A percentile compares a stretch with the other conserved stretches of the same genome.
These are phyloP conservation scores for Sitobion miscanthi DNA, from an alignment of 1,140 invertebrate species.

Conservation along the genomic window DNA sequence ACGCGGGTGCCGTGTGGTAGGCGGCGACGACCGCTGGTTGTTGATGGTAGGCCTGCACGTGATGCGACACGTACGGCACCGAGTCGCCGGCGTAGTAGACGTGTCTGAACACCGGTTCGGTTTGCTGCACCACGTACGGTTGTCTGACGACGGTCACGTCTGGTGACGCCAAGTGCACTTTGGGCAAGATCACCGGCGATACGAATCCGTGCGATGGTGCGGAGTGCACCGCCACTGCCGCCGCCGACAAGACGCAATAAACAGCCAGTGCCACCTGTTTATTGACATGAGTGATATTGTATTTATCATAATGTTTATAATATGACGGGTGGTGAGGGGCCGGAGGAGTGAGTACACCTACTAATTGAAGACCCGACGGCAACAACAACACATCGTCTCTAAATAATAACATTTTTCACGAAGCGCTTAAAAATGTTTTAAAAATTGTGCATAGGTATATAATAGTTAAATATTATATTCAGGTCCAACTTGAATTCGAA, in stretches of 20 bases:
- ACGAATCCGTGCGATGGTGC: conserved; percentile 56
- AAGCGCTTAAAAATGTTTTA: too few relatives aligned
- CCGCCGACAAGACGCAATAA: background rate
- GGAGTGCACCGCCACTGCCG: background rate
- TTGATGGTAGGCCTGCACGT: background rate
- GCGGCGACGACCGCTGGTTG: background rate
- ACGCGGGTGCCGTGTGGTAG: background rate
- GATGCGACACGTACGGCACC: conserved; percentile 8
- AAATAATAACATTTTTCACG: too few relatives aligned
- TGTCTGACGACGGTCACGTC: conserved; percentile 61
- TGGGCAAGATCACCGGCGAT: conserved; percentile 60
- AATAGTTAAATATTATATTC: too few relatives aligned
- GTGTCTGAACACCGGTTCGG: conserved; percentile 59
- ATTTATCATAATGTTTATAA: too few relatives aligned
- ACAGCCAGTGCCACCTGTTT: background rate
- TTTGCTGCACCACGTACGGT: conserved; percentile 60
- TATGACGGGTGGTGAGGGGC: too few relatives aligned
- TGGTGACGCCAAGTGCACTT: conserved; percentile 60
- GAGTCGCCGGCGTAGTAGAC: conserved; percentile 60
- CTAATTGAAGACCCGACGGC: too few relatives aligned
- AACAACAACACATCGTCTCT: too few relatives aligned
- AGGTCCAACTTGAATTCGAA: too few relatives aligned
- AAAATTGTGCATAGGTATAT: too few relatives aligned
- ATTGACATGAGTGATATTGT: background rate
- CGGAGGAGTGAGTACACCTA: too few relatives aligned